Evolutionary conservation across 2,113 vertebrate genomes (phyloP).

Genomic region (Sardina pilchardus): DNA sequence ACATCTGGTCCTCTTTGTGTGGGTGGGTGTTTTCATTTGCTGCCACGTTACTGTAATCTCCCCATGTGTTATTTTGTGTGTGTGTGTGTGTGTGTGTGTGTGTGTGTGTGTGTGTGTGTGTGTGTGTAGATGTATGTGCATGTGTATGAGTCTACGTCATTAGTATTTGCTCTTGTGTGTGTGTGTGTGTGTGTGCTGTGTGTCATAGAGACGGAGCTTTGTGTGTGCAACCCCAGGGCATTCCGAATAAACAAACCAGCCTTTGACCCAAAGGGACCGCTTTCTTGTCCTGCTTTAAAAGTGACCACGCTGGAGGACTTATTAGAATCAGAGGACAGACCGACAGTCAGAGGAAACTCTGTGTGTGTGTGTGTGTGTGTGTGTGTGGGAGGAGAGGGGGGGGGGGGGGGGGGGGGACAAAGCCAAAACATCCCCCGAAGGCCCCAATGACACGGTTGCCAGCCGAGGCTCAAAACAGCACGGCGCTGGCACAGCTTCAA

Average conservation of each 20-base stretch:
- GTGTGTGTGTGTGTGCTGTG: not conserved
- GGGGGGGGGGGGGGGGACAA: too few species aligned
- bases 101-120: not conserved
- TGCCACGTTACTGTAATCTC: not conserved
- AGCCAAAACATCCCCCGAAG: not conserved
- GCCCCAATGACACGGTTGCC: not conserved
- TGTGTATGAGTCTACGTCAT: not conserved
- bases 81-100: not conserved
- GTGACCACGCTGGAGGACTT: not conserved
- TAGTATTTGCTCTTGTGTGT: not conserved
- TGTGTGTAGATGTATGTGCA: not conserved
- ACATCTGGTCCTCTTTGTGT: conserved; percentile 15
- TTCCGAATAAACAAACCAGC: too few species aligned
- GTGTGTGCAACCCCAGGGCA: not conserved
- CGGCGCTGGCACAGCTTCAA: too few species aligned
- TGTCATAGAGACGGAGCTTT: not conserved
- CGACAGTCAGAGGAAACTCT: too few species aligned
- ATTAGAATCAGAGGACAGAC: not conserved
- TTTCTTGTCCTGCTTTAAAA: not conserved
- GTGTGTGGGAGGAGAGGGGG: too few species aligned
- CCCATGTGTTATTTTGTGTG: not conserved
- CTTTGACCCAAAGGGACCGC: not conserved
- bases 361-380: too few species aligned
- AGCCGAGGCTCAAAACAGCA: not conserved
- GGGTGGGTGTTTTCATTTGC: conserved; percentile 6